phyloP scores from a whole-genome alignment of 2,797 vertebrate species.

The Rhabdomys pumilio region DNA sequence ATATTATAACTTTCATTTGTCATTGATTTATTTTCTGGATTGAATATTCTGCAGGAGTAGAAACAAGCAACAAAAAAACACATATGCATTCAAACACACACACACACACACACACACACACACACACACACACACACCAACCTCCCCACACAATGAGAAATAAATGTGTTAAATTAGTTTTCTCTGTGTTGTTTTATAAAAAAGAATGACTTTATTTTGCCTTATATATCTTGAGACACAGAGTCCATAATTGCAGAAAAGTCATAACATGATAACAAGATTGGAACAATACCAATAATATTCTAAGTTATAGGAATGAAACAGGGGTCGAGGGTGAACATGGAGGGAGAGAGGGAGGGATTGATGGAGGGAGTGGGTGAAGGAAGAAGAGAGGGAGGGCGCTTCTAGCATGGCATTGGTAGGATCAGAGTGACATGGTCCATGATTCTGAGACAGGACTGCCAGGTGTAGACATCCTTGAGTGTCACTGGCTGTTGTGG shows the following conservation, averaged over 20 bases:
- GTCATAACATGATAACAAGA: neutral
- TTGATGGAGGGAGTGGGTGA: rapidly evolving
- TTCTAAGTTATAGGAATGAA: neutral
- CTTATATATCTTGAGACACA: neutral
- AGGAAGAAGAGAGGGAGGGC: too few relatives aligned
- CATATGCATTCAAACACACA: neutral
- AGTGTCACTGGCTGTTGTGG: too few relatives aligned
- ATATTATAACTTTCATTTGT: neutral
- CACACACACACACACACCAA: neutral
- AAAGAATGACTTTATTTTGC: neutral
- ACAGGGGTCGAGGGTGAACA: neutral
- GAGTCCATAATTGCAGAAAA: neutral
- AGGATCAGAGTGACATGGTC: too few relatives aligned
- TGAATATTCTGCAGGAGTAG: neutral
- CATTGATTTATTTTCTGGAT: neutral
- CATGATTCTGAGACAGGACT: too few relatives aligned
- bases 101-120: neutral
- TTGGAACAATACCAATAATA: neutral
- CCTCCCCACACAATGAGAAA: neutral
- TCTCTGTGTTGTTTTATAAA: neutral
- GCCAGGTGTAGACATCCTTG: too few relatives aligned
- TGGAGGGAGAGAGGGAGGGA: neutral
- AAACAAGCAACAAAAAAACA: neutral
- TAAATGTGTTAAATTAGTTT: neutral
- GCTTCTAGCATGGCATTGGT: too few relatives aligned